Base-by-base conservation (phyloP, 2,888 invertebrate genomes). In the Stomorhina lunata region DNA sequence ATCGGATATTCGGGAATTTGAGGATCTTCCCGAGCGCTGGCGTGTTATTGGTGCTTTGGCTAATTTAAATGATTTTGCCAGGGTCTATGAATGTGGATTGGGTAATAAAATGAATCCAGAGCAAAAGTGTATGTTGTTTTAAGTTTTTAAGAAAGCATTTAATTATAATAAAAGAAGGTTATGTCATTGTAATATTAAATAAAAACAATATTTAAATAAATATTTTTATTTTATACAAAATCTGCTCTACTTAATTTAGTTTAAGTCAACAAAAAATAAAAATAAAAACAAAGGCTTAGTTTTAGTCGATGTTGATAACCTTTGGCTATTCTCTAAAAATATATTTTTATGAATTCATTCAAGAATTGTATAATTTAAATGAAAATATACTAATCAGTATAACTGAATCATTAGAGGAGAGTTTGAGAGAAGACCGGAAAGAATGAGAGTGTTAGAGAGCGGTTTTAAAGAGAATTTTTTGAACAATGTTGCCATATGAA, bases 51-150 rank as follows among this genome's bases (percentile, higher is more conserved):
- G 88, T 0, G 88, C 89, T 0, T 84, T 90, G 1, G 87, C 87
- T 48, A 90, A 90, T 81, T 86, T 88, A 9, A 84, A 86, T 17
- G 86, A 87, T n/a, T 90, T 90, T 76, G 68, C 86, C 0, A 84
- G 86, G 2, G 87, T 87, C 68, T 90, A 86, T 63, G 73, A 85
- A 34, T 90, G 90, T 55, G 68, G 85, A 2, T 84, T 82, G 10
- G 87, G 86, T 22, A 86, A 85, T 45, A 87, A 86, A 61, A 86
- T 90, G 72, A 89, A 91, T 69, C 87, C 88, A 0, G 86, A 85
- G 66, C 86, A 87, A 66, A 90, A 90, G 81, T 90, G 91, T 69
- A 27, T 55, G n/a, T 82, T 90, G 61, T 90, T 86, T 84, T 90
- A 63, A 84, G n/a, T 17, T 34, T n/a, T 2, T n/a, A n/a, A n/a